These are phyloP conservation scores for Lepidurus couesii DNA, from an alignment of 1,140 invertebrate species.

Conservation along the genomic window DNA sequence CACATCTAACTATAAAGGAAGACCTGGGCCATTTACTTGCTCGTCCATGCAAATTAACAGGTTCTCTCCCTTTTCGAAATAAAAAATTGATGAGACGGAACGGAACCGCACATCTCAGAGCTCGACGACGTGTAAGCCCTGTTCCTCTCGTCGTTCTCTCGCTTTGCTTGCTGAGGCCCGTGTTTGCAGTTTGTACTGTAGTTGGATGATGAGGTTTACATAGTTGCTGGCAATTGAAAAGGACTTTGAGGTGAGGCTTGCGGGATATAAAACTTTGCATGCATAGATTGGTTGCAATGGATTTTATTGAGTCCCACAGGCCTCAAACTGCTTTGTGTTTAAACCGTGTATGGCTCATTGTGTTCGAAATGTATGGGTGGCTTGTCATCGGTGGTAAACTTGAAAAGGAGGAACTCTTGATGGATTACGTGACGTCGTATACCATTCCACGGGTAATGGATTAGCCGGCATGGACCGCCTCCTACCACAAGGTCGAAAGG, in stretches of 20 bases:
- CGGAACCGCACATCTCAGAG: not conserved
- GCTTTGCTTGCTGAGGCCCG: not conserved
- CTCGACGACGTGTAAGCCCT: no score
- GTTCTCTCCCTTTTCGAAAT: not conserved
- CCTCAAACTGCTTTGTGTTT: not conserved
- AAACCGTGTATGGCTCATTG: not conserved
- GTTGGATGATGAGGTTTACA: not conserved
- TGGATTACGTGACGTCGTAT: not conserved
- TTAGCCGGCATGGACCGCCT: not conserved
- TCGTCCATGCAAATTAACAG: conserved; percentile 13
- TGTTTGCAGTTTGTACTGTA: not conserved
- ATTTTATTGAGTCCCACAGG: not conserved
- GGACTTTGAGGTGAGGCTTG: not conserved
- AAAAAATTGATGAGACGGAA: not conserved
- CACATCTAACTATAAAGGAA: not conserved
- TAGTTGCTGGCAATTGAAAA: not conserved
- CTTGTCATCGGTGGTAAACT: not conserved
- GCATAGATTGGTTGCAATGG: not conserved
- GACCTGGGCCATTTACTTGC: not conserved
- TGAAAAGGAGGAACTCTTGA: not conserved
- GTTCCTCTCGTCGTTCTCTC: no score
- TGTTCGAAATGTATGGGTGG: not conserved
- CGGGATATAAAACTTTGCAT: not conserved
- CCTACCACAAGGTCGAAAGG: not conserved
- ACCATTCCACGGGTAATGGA: conserved; percentile 2